Base-by-base conservation (phyloP, 2,888 invertebrate species). In the Pegoplata infirma region DNA sequence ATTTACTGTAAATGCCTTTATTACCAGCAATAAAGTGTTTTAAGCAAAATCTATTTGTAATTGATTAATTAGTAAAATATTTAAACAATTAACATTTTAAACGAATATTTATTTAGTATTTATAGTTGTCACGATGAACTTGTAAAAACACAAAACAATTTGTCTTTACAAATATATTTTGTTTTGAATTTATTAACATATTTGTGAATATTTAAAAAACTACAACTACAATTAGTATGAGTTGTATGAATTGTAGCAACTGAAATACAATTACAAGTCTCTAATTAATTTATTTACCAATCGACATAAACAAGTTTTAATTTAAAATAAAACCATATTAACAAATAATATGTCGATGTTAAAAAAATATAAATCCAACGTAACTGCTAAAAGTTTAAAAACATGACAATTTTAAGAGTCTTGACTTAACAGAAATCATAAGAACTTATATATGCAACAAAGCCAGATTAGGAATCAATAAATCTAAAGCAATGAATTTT, bases 221-320 rank as follows among this genome's bases (percentile, higher is more conserved):
- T 21, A 32, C 10, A 66, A 51, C 23, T 59, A 61, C 14, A n/a
- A 23, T 19, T 6, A 10, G n/a, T 3, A 12, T 32, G 12, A 32
- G n/a, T 21, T 58, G 21, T 58, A 32, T 56, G 14, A 55, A 61
- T 47, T 47, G 55, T 17, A 12, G 16, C 23, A 63, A 55, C 58
- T 14, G 51, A 72, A 63, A 53, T 46, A 49, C 16, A 46, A n/a
- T 56, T 75, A 79, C 74, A 61, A 71, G 71, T 61, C 32, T 71
- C 56, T 71, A 66, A 75, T 79, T 75, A 75, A 79, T 71, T 73
- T 58, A 64, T 63, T 56, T 71, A 56, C 44, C 63, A 73, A 64
- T 64, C 36, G 36, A 46, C 28, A 74, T 28, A 66, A 75, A 75
- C 74, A 75, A 61, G 71, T 74, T 78, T 58, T 59, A 40, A 64